These are phyloP conservation scores for Donacobius atricapilla DNA, from an alignment of 2,113 vertebrate species.

Conservation along the genomic window DNA sequence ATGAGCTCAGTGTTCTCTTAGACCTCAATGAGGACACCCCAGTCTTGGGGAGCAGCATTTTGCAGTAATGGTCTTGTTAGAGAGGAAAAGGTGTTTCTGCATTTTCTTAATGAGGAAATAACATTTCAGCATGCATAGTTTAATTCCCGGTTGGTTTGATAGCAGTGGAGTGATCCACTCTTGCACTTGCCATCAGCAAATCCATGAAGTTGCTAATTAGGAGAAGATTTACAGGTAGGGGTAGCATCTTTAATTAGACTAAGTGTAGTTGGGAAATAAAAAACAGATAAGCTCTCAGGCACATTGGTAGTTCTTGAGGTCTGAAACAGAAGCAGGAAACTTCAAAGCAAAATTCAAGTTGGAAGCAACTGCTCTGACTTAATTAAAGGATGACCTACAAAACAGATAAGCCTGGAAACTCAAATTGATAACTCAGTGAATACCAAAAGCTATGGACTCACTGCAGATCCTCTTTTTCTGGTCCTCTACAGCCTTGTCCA, in stretches of 20 bases:
- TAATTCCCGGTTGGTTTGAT: background rate
- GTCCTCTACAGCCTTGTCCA: background rate
- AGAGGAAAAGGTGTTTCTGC: background rate
- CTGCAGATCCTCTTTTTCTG: background rate
- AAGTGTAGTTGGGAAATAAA: constrained; percentile 4
- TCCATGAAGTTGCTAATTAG: constrained; percentile 54
- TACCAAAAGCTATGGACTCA: background rate
- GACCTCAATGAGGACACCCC: background rate
- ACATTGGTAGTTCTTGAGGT: constrained; percentile 10
- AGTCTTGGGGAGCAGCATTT: background rate
- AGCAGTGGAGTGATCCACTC: constrained; percentile 22
- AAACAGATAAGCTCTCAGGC: constrained; percentile 39
- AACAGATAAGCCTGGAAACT: constrained; percentile 5
- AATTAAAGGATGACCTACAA: constrained; percentile 57
- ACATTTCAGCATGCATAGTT: background rate
- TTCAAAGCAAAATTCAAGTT: constrained; percentile 60
- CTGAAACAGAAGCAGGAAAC: constrained; percentile 33
- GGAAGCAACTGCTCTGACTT: constrained; percentile 38
- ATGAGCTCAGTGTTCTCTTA: background rate
- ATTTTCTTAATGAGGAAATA: constrained; percentile 16
- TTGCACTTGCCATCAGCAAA: constrained; percentile 52
- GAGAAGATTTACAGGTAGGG: constrained; percentile 56
- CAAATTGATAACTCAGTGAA: background rate
- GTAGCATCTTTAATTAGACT: constrained; percentile 57
- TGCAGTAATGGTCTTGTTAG: background rate